Evolutionary conservation across 2,888 invertebrate genomes (phyloP).

Genomic region (Drosophila tanythrix): DNA sequence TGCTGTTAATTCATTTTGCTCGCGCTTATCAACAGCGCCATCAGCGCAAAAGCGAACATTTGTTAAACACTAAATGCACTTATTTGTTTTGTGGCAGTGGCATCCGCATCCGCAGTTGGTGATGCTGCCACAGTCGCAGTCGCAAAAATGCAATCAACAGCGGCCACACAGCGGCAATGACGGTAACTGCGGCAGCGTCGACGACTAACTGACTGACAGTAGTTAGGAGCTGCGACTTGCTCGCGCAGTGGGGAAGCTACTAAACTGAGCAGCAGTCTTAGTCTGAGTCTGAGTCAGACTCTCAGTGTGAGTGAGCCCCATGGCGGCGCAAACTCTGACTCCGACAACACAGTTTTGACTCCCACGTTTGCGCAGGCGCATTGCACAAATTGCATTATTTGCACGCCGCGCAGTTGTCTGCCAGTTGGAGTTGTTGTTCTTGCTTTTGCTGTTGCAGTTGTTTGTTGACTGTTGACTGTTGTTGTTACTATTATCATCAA

Average conservation of each 20-base stretch:
- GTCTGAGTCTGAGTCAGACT: constrained; percentile 19
- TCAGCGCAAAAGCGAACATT: constrained; percentile 76
- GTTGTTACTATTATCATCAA: constrained; percentile 78
- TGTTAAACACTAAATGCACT: constrained; percentile 82
- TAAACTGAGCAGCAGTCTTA: constrained; percentile 66
- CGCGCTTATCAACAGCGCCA: constrained; percentile 76
- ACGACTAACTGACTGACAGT: constrained; percentile 68
- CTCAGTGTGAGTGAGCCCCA: constrained; percentile 20
- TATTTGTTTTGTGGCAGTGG: constrained; percentile 73
- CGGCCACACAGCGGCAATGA: constrained; percentile 51
- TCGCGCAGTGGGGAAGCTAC: constrained; percentile 78
- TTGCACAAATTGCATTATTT: constrained; percentile 81
- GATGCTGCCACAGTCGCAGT: constrained; percentile 17
- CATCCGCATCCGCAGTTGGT: constrained; percentile 41
- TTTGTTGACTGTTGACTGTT: constrained; percentile 48
- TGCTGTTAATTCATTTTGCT: constrained; percentile 70
- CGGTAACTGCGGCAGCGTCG: constrained; percentile 25
- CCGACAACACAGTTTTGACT: constrained; percentile 59
- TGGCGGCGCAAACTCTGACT: constrained; percentile 38
- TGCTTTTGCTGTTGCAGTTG: constrained; percentile 24
- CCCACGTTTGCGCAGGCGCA: constrained; percentile 77
- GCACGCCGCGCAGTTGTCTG: constrained; percentile 72
- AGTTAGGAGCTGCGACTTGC: constrained; percentile 49
- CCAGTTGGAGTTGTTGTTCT: constrained; percentile 39
- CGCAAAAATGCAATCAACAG: constrained; percentile 64